A percentile compares a stretch with the other conserved stretches of the same genome.
Evolutionary conservation across 2,888 invertebrate species (phyloP).

Genomic region (Bedellia somnulentella): DNA sequence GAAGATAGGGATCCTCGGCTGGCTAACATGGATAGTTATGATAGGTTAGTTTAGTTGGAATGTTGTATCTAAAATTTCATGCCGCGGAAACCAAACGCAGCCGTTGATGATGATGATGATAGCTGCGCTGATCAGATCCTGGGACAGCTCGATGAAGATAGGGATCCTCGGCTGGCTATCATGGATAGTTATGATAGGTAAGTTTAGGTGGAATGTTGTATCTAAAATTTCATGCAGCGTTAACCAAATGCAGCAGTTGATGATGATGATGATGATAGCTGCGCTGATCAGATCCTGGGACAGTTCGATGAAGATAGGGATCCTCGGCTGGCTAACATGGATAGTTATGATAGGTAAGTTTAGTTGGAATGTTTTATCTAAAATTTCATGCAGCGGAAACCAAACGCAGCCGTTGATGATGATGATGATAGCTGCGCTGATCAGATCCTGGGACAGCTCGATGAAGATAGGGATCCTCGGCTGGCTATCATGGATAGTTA

Average conservation of each 20-base stretch:
- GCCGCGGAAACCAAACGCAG: constrained; percentile 86
- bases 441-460: constrained; percentile 81
- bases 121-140: constrained; percentile 72
- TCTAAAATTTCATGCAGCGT: constrained; percentile 95
- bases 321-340: constrained; percentile 70
- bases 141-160: constrained; percentile 84
- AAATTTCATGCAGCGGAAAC: constrained; percentile 94
- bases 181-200: constrained; percentile 84
- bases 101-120: constrained; percentile 58
- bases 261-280: constrained; percentile 66
- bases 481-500: constrained; percentile 78
- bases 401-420: constrained; percentile 58
- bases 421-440: constrained; percentile 68
- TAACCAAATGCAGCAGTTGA: constrained; percentile 70
- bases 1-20: constrained; percentile 79
- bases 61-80: no score
- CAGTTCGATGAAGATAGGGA: constrained; percentile 86
- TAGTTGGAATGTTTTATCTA: no score
- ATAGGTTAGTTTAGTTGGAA: constrained; percentile 64
- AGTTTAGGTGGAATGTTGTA: no score
- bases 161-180: constrained; percentile 69
- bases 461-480: constrained; percentile 79
- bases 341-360: constrained; percentile 85
- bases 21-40: constrained; percentile 77
- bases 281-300: constrained; percentile 78